A percentile compares a stretch with the other conserved stretches of the same genome.
Evolutionary conservation across 2,888 invertebrate species (phyloP).

Genomic region (Parelbella ahira): DNA sequence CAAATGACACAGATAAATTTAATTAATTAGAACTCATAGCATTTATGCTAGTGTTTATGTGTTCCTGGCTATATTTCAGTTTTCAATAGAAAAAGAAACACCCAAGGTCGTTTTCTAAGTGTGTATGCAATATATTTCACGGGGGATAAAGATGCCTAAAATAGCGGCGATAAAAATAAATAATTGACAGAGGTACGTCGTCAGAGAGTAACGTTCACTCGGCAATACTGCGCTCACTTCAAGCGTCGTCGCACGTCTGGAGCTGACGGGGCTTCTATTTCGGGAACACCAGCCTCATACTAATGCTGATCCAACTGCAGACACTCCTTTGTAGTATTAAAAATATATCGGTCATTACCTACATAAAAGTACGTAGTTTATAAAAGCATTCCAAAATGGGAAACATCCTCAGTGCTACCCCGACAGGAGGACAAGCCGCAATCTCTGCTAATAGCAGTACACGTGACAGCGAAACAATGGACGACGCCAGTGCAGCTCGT

Average conservation of each 20-base stretch:
- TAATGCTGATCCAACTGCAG: constrained; percentile 56
- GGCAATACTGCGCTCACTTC: constrained; percentile 47
- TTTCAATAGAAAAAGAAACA: constrained; percentile 12
- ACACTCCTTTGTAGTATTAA: constrained; percentile 73
- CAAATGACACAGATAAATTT: too few relatives aligned
- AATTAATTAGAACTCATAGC: too few relatives aligned
- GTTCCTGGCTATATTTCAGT: too few relatives aligned
- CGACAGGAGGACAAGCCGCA: constrained; percentile 45
- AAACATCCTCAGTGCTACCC: constrained; percentile 61
- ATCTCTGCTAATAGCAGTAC: constrained; percentile 36
- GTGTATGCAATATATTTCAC: constrained; percentile 34
- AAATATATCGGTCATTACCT: constrained; percentile 58
- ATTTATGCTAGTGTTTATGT: too few relatives aligned
- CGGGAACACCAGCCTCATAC: constrained; percentile 57
- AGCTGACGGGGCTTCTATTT: constrained; percentile 73
- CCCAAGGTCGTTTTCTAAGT: constrained; percentile 36
- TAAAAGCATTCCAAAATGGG: constrained; percentile 76
- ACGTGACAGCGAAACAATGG: constrained; percentile 65
- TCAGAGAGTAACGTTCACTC: constrained; percentile 44
- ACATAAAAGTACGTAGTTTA: constrained; percentile 61
- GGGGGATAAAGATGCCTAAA: constrained; percentile 43
- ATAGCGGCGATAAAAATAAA: constrained; percentile 67
- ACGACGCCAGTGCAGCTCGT: constrained; percentile 38
- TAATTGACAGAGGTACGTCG: constrained; percentile 57
- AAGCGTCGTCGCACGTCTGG: constrained; percentile 58